A percentile compares a stretch with the other conserved stretches of the same genome.
phyloP scores from a whole-genome alignment of 2,888 invertebrate species.

The Melanophora roralis region DNA sequence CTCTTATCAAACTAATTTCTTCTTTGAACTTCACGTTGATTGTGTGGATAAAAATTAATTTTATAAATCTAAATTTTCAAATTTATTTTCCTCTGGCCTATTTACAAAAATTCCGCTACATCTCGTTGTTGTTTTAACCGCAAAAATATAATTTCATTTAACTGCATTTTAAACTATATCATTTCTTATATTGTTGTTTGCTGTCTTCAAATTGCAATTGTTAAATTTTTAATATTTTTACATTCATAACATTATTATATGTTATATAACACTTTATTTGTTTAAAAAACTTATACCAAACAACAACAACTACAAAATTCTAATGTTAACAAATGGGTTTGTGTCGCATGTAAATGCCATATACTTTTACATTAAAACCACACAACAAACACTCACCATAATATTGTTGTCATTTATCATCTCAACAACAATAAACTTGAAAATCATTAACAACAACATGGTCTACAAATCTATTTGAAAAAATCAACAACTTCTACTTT shows the following conservation, averaged over 20 bases:
- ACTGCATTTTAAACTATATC: background rate
- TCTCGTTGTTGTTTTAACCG: background rate
- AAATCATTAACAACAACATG: background rate
- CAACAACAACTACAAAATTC: background rate
- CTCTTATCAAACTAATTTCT: background rate
- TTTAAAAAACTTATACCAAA: background rate
- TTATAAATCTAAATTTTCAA: background rate
- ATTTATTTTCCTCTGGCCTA: background rate
- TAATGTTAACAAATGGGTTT: too few species aligned
- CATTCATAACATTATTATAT: conserved; percentile 7
- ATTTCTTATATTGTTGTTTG: too few species aligned
- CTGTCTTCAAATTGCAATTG: background rate
- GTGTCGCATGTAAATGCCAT: too few species aligned
- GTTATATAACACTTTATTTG: conserved; percentile 28
- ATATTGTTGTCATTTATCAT: background rate
- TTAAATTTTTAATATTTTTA: background rate
- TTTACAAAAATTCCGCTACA: background rate
- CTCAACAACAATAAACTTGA: background rate
- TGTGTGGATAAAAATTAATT: too few species aligned
- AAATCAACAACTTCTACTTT: background rate
- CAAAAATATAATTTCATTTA: conserved; percentile 22
- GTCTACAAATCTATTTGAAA: conserved; percentile 14
- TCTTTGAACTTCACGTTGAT: background rate
- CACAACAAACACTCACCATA: background rate
- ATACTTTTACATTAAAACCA: too few species aligned